These are phyloP conservation scores for Sycophila sp. DNA, from an alignment of 1,140 invertebrate species.

Conservation along the genomic window DNA sequence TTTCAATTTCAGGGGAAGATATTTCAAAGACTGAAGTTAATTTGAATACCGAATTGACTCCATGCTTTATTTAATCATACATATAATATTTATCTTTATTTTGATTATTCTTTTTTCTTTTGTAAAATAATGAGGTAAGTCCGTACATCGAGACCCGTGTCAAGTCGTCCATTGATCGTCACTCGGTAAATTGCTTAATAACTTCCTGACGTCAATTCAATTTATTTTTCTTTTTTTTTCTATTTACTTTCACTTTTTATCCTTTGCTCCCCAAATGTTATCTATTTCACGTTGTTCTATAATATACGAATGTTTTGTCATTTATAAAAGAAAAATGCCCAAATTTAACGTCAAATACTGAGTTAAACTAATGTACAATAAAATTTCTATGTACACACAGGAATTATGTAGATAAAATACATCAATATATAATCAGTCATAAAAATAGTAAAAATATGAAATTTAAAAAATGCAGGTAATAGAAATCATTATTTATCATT, in stretches of 20 bases:
- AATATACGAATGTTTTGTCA: slow-evolving; percentile 23
- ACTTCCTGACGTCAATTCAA: not conserved
- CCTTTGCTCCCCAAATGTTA: slow-evolving; percentile 5
- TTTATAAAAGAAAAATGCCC: slow-evolving; percentile 35
- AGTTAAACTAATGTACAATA: slow-evolving; percentile 12
- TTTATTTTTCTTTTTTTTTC: no score
- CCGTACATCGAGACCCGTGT: slow-evolving; percentile 28
- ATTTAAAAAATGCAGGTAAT: not conserved
- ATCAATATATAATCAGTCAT: no score
- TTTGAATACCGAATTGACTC: slow-evolving; percentile 15
- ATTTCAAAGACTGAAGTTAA: slow-evolving; percentile 14
- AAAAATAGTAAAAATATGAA: no score
- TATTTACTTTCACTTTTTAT: slow-evolving; percentile 31
- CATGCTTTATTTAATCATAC: slow-evolving; percentile 8
- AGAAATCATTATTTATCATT: slow-evolving; percentile 8
- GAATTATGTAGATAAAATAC: not conserved
- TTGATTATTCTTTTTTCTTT: slow-evolving; percentile 37
- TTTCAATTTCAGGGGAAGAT: no score
- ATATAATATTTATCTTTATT: slow-evolving; percentile 40
- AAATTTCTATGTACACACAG: not conserved
- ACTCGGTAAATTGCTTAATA: slow-evolving; percentile 12
- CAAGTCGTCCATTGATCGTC: slow-evolving; percentile 24
- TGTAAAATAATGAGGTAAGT: slow-evolving; percentile 42
- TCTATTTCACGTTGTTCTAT: not conserved
- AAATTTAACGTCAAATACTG: slow-evolving; percentile 38